Percentiles rank a stretch among this genome's conserved stretches.
phyloP scores from a whole-genome alignment of 2,888 invertebrate species.

The Lacanobia wlatinum region DNA sequence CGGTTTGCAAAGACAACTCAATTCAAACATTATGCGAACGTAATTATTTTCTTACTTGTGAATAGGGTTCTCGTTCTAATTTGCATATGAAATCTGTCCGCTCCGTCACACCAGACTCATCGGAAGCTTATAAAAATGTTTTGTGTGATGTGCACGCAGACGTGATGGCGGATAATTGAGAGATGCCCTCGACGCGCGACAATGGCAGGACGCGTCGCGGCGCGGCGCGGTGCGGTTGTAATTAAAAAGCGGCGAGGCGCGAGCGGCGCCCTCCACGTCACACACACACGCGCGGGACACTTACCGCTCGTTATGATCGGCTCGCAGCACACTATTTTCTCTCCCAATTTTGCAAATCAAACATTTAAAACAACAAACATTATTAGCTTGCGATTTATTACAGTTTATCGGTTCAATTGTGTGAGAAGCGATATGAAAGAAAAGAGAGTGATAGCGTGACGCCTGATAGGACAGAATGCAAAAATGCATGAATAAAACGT shows the following conservation, averaged over 20 bases:
- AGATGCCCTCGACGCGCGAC: conserved; percentile 56
- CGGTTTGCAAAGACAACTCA: background rate
- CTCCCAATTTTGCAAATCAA: conserved; percentile 19
- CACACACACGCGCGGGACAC: conserved; percentile 46
- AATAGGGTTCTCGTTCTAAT: conserved; percentile 21
- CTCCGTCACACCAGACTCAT: conserved; percentile 4
- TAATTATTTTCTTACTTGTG: conserved; percentile 6
- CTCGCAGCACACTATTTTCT: conserved; percentile 17
- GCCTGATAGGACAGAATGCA: too few relatives aligned
- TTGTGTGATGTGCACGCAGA: conserved; percentile 29
- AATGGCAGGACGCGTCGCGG: conserved; percentile 8
- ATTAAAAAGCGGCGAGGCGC: conserved; percentile 77
- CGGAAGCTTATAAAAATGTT: conserved; percentile 42
- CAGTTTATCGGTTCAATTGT: too few relatives aligned
- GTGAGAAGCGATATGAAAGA: too few relatives aligned
- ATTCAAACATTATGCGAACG: background rate
- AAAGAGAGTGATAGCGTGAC: too few relatives aligned
- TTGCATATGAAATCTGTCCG: conserved; percentile 34
- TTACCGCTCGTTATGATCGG: conserved; percentile 36
- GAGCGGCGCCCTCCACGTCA: conserved; percentile 66
- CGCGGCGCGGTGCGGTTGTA: conserved; percentile 37
- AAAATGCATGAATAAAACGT: too few relatives aligned
- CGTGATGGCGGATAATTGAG: conserved; percentile 60
- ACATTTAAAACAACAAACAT: background rate
- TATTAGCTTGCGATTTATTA: too few relatives aligned